Percentiles rank a stretch among this genome's conserved stretches.
phyloP scores from a whole-genome alignment of 2,888 invertebrate genomes.

The Hirtodrosophila confusa region DNA sequence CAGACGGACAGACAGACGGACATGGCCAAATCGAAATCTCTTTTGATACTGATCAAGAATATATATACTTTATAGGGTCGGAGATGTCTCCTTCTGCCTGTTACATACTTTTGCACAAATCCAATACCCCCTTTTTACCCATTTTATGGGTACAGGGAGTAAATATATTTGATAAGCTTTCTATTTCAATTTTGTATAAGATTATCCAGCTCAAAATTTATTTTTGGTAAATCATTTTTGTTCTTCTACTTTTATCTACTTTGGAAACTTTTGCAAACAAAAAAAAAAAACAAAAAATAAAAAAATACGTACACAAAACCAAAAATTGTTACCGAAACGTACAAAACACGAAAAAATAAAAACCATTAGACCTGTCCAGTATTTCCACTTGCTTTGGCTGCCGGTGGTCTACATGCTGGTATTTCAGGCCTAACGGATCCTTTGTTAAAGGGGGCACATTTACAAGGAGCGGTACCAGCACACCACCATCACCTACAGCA shows the following conservation, averaged over 20 bases:
- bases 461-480: conserved; percentile 84
- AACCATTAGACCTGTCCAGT: conserved; percentile 84
- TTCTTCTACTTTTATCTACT: conserved; percentile 71
- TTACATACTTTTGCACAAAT: too few relatives aligned
- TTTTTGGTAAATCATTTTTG: conserved; percentile 72
- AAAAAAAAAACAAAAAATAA: conserved; percentile 18
- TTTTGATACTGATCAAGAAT: too few relatives aligned
- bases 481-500: conserved; percentile 85
- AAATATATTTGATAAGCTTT: conserved; percentile 59
- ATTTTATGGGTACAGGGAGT: too few relatives aligned
- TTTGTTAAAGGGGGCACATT: conserved; percentile 85
- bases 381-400: conserved; percentile 85
- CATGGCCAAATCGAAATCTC: too few relatives aligned
- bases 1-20: too few relatives aligned
- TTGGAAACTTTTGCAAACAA: conserved; percentile 47
- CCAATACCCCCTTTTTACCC: too few relatives aligned
- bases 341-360: conserved; percentile 16
- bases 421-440: conserved; percentile 85
- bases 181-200: conserved; percentile 49
- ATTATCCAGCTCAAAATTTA: conserved; percentile 58
- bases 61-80: too few relatives aligned
- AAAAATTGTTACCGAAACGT: conserved; percentile 8
- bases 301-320: conserved; percentile 38
- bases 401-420: conserved; percentile 85
- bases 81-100: too few relatives aligned